phyloP scores from a whole-genome alignment of 2,888 invertebrate species.

The Polietes domitor region DNA sequence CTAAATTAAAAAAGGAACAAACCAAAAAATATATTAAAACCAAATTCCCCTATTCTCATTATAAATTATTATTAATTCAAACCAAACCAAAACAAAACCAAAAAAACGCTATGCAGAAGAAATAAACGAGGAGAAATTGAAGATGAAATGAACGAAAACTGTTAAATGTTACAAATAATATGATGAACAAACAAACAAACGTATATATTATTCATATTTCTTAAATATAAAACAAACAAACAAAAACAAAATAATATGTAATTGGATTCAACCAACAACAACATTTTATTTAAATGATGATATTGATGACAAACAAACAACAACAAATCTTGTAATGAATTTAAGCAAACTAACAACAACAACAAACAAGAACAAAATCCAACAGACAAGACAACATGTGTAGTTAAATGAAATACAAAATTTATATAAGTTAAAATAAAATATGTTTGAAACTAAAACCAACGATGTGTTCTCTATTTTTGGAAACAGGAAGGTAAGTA shows the following conservation, averaged over 20 bases:
- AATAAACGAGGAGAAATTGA: neutral
- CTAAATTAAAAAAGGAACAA: constrained; percentile 25
- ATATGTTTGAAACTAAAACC: constrained; percentile 76
- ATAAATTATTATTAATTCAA: constrained; percentile 41
- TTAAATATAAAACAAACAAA: constrained; percentile 52
- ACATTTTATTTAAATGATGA: constrained; percentile 63
- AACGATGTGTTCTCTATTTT: neutral
- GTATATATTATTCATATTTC: constrained; percentile 63
- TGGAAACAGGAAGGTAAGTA: neutral
- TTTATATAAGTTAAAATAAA: constrained; percentile 79
- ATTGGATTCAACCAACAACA: constrained; percentile 55
- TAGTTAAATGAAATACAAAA: constrained; percentile 76
- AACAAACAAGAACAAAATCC: constrained; percentile 60
- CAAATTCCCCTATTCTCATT: constrained; percentile 48
- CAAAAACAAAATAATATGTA: constrained; percentile 36
- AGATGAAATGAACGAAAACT: constrained; percentile 49
- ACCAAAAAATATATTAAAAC: constrained; percentile 29
- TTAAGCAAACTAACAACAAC: constrained; percentile 52
- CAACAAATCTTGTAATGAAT: constrained; percentile 63
- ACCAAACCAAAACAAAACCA: no score
- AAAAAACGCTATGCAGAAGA: neutral
- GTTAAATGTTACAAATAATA: constrained; percentile 61
- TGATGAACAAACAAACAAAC: constrained; percentile 25
- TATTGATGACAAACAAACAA: constrained; percentile 21
- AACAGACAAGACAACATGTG: constrained; percentile 72